Evolutionary conservation across 1,140 invertebrate genomes (phyloP).

Genomic region (Antheraea pernyi): DNA sequence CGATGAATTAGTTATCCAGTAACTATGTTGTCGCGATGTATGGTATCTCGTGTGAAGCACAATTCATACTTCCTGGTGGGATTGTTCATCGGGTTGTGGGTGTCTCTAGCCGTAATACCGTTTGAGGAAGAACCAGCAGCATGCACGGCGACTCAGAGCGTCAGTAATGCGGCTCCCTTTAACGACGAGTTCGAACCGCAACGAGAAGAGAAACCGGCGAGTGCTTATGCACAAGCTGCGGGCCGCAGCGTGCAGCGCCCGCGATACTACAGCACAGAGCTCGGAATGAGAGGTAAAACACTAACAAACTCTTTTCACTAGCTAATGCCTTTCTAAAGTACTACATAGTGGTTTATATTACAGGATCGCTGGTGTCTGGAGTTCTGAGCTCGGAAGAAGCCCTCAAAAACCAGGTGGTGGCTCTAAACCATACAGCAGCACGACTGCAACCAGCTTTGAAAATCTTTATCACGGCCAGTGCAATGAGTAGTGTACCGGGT

Average conservation of each 20-base stretch:
- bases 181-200: constrained; percentile 67
- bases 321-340: not conserved
- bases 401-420: constrained; percentile 85
- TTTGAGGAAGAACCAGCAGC: constrained; percentile 47
- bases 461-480: constrained; percentile 85
- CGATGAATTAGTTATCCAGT: not conserved
- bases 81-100: constrained; percentile 59
- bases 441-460: constrained; percentile 90
- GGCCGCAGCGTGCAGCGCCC: constrained; percentile 84
- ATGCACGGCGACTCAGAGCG: constrained; percentile 22
- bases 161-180: constrained; percentile 11
- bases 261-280: constrained; percentile 94
- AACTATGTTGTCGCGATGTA: constrained; percentile 62
- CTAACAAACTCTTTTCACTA: not conserved
- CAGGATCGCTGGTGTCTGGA: constrained; percentile 89
- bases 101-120: constrained; percentile 59
- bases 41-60: constrained; percentile 71
- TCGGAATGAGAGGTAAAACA: constrained; percentile 88
- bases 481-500: constrained; percentile 82
- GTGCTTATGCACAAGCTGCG: constrained; percentile 39
- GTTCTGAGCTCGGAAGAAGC: constrained; percentile 87
- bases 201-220: constrained; percentile 51
- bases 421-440: constrained; percentile 89
- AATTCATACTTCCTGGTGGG: constrained; percentile 73
- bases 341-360: constrained; percentile 7